These are phyloP conservation scores for Amia ocellicauda DNA, from an alignment of 2,113 vertebrate genomes.

Conservation along the genomic window DNA sequence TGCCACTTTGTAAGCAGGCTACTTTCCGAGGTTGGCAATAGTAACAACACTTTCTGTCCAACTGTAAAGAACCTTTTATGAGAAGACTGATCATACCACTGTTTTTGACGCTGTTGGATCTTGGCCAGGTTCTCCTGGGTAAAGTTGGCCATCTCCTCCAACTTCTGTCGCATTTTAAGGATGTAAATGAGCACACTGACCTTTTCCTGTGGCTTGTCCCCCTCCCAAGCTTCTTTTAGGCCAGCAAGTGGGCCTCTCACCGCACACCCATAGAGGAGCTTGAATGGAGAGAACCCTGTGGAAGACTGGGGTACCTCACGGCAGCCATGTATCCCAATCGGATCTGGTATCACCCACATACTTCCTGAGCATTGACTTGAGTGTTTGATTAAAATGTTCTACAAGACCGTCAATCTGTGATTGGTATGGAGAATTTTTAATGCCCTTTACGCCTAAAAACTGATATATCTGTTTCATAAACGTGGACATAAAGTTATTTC, in stretches of 20 bases:
- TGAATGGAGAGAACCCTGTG: not conserved
- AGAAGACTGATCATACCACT: not conserved
- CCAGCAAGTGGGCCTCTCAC: not conserved
- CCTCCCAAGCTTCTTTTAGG: no score
- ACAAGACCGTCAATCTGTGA: no score
- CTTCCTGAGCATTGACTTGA: not conserved
- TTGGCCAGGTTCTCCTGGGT: not conserved
- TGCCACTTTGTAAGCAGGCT: not conserved
- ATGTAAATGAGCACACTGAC: not conserved
- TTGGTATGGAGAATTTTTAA: not conserved
- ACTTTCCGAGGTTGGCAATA: not conserved
- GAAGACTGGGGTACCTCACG: not conserved
- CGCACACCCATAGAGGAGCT: not conserved
- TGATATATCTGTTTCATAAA: no score
- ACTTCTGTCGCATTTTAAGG: not conserved
- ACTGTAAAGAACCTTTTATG: not conserved
- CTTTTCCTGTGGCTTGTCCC: not conserved
- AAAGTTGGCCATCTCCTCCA: not conserved
- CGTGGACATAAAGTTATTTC: no score
- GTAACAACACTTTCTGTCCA: not conserved
- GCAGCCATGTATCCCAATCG: not conserved
- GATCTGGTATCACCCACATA: not conserved
- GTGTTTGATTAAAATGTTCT: not conserved
- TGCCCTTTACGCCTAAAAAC: not conserved
- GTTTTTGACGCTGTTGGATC: not conserved